Evolutionary conservation across 30 jellyfish, hydroid and myxozoan species (phyloP), one percentile per base, ranked within the genome.

Genomic region (Turritopsis rubra): DNA sequence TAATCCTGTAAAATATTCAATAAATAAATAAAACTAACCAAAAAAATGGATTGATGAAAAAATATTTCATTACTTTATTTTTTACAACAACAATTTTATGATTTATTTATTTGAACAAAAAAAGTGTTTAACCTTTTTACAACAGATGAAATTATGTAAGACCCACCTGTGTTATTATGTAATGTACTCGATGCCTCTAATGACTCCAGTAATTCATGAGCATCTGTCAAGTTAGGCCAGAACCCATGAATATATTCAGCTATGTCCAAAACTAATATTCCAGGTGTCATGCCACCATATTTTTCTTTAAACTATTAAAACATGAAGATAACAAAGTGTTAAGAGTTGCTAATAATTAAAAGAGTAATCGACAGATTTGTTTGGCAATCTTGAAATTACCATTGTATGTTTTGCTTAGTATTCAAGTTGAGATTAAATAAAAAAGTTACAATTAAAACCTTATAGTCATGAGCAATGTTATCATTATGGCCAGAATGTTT

Each of bases 161-260:
- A 22, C n/a, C n/a, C n/a, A 80, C 87, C 87, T 21, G 66, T 26
- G 31, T 80, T 80, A 16, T 21, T 80, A 16, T 80, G 54, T 52
- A 20, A 7, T 18, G 65, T 68, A 52, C 31, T 20, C 25, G 76
- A 80, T 18, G 86, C 20, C 16, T 66, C 24, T 16, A 82, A 16
- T 3, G 88, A 82, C 20, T 82, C 88, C 31, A 41, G 21, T 22
- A 82, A 68, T 13, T 66, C 85, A 29, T 60, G 85, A 20, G 88
- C 88, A 17, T 82, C 88, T 25, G 70, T 3, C 65, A 82, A 21
- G 41, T 82, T 77, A 66, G 88, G 88, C 88, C 88, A 82, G 65
- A 83, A 83, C 19, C 88, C 88, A 13, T 52, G 75, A 53, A 83
- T 54, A 52, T 83, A 83, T 9, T 75, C 81, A 5, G 52, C 80